Base-by-base conservation (phyloP, 2,797 vertebrate genomes). In the Pipistrellus pipistrellus region DNA sequence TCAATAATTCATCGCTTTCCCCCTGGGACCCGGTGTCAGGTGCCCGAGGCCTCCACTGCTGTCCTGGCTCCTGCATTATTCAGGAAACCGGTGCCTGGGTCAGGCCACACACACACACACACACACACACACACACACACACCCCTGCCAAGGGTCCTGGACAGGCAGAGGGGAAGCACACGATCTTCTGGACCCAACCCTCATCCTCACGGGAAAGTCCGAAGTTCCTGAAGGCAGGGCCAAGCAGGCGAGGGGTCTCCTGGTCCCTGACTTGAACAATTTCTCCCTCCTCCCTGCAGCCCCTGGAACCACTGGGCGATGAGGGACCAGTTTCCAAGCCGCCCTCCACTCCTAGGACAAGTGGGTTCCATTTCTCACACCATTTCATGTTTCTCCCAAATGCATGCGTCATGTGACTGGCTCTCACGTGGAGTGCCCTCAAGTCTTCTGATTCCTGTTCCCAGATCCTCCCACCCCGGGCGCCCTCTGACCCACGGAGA, bases 1-100 rank as follows among this genome's bases (percentile, higher is more conserved):
- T 98, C 90, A 97, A 98, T 98, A 98, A 98, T 98, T 98, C 84
- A 98, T 13, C 3, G 2, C 32, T 41, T 96, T 95, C 94, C 95
- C 94, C 92, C 66, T 53, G 84, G 96, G 88, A 96, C 86, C 71
- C 20, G 23, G 96, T 97, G 93, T 98, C 97, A 18, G 69, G 90
- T 98, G 94, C 96, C 97, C 2, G 0, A 32, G 53, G 69, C 66
- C 92, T 91, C 93, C 20, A 66, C 75, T 88, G n/a, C 84, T 4
- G 59, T 95, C 93, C 88, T 94, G 68, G 75, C 66, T 96, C 55
- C 76, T 90, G 59, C 90, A 53, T 98, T 97, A 98, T 98, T 98
- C 80, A 98, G 41, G 66, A 90, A 73, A 25, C 51, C 10, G 14
- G 88, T 1, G 8, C 68, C 2, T 57, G 72, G 41, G 53, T 69